phyloP scores from a whole-genome alignment of 2,113 vertebrate genomes.

The Dromiciops gliroides region DNA sequence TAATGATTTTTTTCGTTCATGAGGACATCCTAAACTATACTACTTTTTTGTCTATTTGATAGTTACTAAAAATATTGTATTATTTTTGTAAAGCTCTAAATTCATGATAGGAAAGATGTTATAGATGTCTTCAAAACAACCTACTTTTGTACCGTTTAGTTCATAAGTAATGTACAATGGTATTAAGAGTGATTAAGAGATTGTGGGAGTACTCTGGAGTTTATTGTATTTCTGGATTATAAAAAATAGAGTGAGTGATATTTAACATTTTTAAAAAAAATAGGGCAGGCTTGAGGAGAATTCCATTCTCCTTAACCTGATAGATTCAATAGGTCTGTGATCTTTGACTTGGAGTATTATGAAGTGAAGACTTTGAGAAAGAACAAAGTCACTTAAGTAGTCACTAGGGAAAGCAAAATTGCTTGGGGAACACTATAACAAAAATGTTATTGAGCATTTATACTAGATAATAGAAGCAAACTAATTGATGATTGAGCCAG shows the following conservation, averaged over 20 bases:
- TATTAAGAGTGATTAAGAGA: neutral
- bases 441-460: neutral
- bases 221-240: neutral
- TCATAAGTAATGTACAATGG: neutral
- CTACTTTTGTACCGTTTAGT: neutral
- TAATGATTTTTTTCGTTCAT: neutral
- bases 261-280: constrained; percentile 18
- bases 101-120: neutral
- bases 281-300: constrained; percentile 1
- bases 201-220: neutral
- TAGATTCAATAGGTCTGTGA: constrained; percentile 13
- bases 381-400: constrained; percentile 1
- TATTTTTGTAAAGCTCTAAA: constrained; percentile 29
- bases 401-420: constrained; percentile 4
- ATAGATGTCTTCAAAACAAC: neutral
- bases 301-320: neutral
- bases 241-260: neutral
- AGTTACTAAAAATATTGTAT: neutral
- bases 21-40: neutral
- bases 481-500: neutral
- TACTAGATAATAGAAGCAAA: neutral
- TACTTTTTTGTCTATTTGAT: neutral
- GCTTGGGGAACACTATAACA: constrained; percentile 18
- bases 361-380: constrained; percentile 23
- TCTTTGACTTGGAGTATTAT: neutral